Evolutionary conservation across 1,140 invertebrate genomes (phyloP).

Genomic region (Drosophila pseudoananassae): DNA sequence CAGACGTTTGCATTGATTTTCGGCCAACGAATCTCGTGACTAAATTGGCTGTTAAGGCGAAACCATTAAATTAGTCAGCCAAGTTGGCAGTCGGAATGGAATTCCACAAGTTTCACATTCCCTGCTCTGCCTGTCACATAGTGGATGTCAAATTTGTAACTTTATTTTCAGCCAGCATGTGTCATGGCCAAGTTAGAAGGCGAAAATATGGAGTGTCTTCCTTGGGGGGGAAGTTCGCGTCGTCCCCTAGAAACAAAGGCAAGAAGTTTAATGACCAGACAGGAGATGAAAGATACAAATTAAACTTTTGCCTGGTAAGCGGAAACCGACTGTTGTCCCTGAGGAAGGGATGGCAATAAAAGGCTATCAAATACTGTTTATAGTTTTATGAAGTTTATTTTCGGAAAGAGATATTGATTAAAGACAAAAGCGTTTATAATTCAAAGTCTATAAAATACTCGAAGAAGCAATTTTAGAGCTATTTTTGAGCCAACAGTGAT

Average conservation of each 20-base stretch:
- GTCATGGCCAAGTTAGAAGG: slow-evolving; percentile 6
- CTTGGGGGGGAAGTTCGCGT: not conserved
- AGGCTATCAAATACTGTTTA: slow-evolving; percentile 28
- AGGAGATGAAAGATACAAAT: slow-evolving; percentile 36
- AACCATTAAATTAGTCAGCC: slow-evolving; percentile 53
- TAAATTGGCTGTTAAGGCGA: slow-evolving; percentile 49
- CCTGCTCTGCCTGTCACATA: slow-evolving; percentile 14
- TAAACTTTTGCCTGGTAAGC: slow-evolving; percentile 37
- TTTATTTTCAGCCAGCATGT: slow-evolving; percentile 17
- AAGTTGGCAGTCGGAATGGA: slow-evolving; percentile 20
- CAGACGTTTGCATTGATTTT: slow-evolving; percentile 48
- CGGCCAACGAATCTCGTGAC: slow-evolving; percentile 11
- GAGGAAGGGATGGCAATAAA: not conserved
- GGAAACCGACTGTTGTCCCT: not conserved
- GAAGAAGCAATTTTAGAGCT: not conserved
- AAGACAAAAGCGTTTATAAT: not conserved
- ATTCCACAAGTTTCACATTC: slow-evolving; percentile 44
- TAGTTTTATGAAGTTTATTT: slow-evolving; percentile 4
- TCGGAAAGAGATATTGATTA: not conserved
- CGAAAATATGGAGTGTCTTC: slow-evolving; percentile 2
- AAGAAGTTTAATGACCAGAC: slow-evolving; percentile 32
- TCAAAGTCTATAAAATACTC: not conserved
- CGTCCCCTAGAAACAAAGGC: not conserved
- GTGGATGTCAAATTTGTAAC: slow-evolving; percentile 40
- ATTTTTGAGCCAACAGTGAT: slow-evolving; percentile 32